phyloP scores from a whole-genome alignment of 1,140 invertebrate species.

The Drosophila sp. region DNA sequence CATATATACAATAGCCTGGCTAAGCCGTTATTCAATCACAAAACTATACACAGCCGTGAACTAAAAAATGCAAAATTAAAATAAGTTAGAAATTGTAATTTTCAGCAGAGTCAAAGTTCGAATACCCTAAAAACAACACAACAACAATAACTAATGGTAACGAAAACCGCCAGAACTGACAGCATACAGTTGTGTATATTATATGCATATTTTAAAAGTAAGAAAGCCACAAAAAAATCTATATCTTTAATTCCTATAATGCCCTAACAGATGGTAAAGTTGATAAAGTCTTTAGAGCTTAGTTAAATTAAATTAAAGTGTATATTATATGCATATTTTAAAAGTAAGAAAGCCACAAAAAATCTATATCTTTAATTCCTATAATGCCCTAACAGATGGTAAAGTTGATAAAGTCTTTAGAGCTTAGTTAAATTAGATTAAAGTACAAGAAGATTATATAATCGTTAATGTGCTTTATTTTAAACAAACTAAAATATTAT shows the following conservation, averaged over 20 bases:
- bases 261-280: too few relatives aligned
- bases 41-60: conserved; percentile 58
- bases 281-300: too few relatives aligned
- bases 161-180: not conserved
- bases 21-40: conserved; percentile 75
- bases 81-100: conserved; percentile 16
- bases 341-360: not conserved
- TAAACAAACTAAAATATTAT: too few relatives aligned
- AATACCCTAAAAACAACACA: conserved; percentile 27
- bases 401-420: too few relatives aligned
- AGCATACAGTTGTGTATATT: not conserved
- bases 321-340: conserved; percentile 1
- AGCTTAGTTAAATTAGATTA: not conserved
- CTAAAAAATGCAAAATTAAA: conserved; percentile 26
- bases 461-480: too few relatives aligned
- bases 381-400: too few relatives aligned
- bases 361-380: too few relatives aligned
- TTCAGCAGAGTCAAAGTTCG: conserved; percentile 7
- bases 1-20: conserved; percentile 44
- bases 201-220: not conserved
- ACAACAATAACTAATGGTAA: not conserved
- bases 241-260: too few relatives aligned
- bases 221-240: not conserved
- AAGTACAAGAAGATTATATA: not conserved
- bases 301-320: not conserved